A percentile compares a stretch with the other conserved stretches of the same genome.
These are phyloP conservation scores for Triops cancriformis DNA, from an alignment of 1,140 invertebrate genomes.

Conservation along the genomic window DNA sequence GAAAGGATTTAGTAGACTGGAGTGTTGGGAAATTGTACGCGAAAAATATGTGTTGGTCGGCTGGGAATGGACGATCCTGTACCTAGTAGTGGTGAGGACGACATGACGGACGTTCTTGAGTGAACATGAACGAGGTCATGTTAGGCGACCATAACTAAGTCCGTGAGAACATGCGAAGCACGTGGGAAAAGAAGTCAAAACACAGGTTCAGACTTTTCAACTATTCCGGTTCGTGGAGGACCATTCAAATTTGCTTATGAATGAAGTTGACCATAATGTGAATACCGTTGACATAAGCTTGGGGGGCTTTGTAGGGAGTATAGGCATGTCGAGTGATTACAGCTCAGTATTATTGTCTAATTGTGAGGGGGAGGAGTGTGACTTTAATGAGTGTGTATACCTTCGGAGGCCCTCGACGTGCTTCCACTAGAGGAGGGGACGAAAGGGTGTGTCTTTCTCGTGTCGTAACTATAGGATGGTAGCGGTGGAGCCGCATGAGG, in stretches of 20 bases:
- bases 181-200: not conserved
- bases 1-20: not conserved
- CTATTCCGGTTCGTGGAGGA: too few relatives aligned
- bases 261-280: not conserved
- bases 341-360: not conserved
- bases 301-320: not conserved
- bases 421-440: not conserved
- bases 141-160: not conserved
- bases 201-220: not conserved
- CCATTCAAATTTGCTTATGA: conserved; percentile 1
- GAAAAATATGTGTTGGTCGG: not conserved
- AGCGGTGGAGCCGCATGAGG: not conserved
- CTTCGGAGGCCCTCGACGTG: not conserved
- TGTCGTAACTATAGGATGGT: not conserved
- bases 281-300: not conserved
- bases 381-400: not conserved
- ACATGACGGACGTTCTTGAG: conserved; percentile 1
- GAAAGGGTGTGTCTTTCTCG: not conserved
- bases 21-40: not conserved
- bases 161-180: conserved; percentile 9
- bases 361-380: not conserved
- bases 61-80: not conserved
- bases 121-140: not conserved
- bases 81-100: not conserved
- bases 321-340: not conserved